Base-by-base conservation (phyloP, 2,797 vertebrate species). In the Falco rusticolus region DNA sequence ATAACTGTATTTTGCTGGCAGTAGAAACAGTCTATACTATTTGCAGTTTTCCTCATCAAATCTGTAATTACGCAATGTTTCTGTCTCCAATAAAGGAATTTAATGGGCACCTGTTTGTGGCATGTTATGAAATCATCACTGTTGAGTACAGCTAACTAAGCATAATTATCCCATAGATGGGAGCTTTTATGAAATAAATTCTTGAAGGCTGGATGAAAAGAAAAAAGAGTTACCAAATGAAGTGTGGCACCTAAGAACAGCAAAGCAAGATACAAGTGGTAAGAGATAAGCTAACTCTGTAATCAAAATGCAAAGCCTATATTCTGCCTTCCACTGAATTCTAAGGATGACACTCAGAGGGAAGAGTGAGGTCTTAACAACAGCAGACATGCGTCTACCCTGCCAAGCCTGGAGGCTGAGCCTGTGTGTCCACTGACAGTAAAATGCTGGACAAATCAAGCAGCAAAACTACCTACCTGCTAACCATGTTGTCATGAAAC, bases 41-140 rank as follows among this genome's bases (percentile, higher is more conserved):
- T 97, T 94, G 89, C 87, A 84, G 91, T 93, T 94, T 96, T 97
- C 93, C 97, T 98, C 94, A 90, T 97, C 88, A 93, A 84, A 91
- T 97, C 94, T 96, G 95, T 97, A 97, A 97, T 98, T 97, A 97
- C 60, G 61, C 77, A 89, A 60, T 95, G 87, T 97, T 98, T 95
- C 95, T 97, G 94, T 98, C 94, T 95, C 94, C 94, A 98, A 97
- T 98, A 98, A 98, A 98, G 90, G 82, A 96, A 96, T 95, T 96
- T 96, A 93, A 97, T 96, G 93, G 91, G 95, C 96, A 97, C 86
- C 95, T 96, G 77, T 96, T 92, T 94, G 94, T 96, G 72, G 83
- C 43, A 47, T 79, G 48, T 94, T 72, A 84, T 91, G 92, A 95
- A 96, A 94, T 84, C 34, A 53, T 64, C 22, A 12, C 53, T 94